These are phyloP conservation scores for Meganola albula DNA, from an alignment of 2,888 invertebrate species.

Conservation along the genomic window DNA sequence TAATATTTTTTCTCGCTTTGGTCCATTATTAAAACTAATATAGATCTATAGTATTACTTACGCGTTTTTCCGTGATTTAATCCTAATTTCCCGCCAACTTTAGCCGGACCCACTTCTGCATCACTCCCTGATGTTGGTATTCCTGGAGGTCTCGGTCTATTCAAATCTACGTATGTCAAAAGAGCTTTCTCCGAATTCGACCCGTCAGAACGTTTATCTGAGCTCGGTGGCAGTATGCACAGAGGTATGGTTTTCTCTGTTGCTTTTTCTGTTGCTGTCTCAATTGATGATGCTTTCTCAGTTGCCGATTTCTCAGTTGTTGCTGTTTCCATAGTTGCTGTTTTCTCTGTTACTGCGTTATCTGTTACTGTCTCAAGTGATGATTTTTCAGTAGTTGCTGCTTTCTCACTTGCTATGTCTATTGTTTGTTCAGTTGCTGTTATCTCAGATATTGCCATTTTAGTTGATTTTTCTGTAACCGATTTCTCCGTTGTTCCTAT, in stretches of 20 bases:
- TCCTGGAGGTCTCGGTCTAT: conserved; percentile 26
- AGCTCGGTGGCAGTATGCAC: no score
- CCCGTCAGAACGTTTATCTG: no score
- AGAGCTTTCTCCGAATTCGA: no score
- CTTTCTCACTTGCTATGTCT: background rate
- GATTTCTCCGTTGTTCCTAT: background rate
- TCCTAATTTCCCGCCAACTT: conserved; percentile 33
- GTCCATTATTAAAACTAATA: no score
- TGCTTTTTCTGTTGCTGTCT: background rate
- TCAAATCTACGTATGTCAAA: background rate
- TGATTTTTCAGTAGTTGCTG: background rate
- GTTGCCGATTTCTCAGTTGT: background rate
- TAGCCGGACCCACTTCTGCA: conserved; percentile 11
- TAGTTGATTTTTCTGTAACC: background rate
- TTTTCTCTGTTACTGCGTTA: background rate
- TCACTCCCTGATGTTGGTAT: conserved; percentile 2
- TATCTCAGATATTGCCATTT: background rate
- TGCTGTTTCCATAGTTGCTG: background rate
- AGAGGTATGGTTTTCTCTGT: background rate
- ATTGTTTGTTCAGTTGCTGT: background rate
- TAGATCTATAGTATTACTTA: no score
- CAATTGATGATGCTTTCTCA: background rate
- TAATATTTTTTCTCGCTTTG: no score
- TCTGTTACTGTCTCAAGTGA: background rate
- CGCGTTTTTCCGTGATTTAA: conserved; percentile 31